phyloP scores from a whole-genome alignment of 1,140 invertebrate species.

The Drosophila busckii region DNA sequence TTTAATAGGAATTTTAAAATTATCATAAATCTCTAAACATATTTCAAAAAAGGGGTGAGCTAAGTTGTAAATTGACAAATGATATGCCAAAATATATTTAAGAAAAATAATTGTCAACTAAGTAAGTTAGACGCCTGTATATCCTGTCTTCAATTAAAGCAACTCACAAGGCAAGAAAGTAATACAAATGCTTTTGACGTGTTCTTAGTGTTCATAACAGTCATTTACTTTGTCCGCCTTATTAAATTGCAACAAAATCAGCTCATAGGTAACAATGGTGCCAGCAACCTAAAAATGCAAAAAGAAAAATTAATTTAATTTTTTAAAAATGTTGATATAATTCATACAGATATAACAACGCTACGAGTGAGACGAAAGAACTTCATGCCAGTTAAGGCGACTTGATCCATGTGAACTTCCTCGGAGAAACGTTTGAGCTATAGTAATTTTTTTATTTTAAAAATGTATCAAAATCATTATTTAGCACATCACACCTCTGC shows the following conservation, averaged over 20 bases:
- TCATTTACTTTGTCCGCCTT: constrained; percentile 50
- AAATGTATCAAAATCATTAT: not conserved
- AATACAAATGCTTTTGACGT: too few species aligned
- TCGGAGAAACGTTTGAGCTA: constrained; percentile 82
- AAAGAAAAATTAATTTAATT: not conserved
- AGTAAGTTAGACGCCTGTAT: too few species aligned
- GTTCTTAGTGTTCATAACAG: constrained; percentile 51
- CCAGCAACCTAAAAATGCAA: constrained; percentile 81
- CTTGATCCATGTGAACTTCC: constrained; percentile 81
- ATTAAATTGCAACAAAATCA: constrained; percentile 84
- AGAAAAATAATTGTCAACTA: too few species aligned
- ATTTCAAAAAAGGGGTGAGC: too few species aligned
- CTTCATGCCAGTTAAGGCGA: constrained; percentile 82
- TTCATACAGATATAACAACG: constrained; percentile 82
- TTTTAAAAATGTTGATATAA: constrained; percentile 31
- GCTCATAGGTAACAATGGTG: constrained; percentile 85
- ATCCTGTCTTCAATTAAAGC: not conserved
- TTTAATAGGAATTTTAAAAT: too few species aligned
- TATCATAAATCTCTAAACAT: too few species aligned
- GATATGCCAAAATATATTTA: too few species aligned
- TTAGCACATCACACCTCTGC: constrained; percentile 79
- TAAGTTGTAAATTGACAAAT: too few species aligned
- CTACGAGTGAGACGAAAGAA: constrained; percentile 84
- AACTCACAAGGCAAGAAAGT: too few species aligned
- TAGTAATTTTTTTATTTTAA: constrained; percentile 5